phyloP scores from a whole-genome alignment of 2,888 invertebrate genomes.

The Mythimna loreyi region DNA sequence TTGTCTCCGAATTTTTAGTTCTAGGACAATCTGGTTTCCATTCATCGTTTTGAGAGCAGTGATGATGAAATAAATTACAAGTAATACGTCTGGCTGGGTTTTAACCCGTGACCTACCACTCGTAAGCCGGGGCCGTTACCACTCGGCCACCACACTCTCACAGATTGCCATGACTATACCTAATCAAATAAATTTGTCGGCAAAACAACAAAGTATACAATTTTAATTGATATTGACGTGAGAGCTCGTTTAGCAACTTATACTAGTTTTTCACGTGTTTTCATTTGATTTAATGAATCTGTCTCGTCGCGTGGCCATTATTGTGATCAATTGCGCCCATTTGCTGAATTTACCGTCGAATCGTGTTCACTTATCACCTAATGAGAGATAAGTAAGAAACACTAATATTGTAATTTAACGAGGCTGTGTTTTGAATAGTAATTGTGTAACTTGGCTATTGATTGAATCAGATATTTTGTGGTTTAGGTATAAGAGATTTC shows the following conservation, averaged over 20 bases:
- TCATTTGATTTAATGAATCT: constrained; percentile 17
- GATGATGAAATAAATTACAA: too few species aligned
- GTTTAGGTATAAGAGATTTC: constrained; percentile 14
- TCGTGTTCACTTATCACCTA: constrained; percentile 36
- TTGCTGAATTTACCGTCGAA: constrained; percentile 35
- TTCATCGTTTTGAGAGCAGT: too few species aligned
- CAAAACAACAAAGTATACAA: neutral
- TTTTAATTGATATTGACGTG: constrained; percentile 7
- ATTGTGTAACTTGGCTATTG: constrained; percentile 27
- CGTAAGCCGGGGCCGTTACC: too few species aligned
- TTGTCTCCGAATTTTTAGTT: too few species aligned
- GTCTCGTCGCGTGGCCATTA: constrained; percentile 32
- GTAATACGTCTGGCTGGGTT: too few species aligned
- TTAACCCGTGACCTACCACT: too few species aligned
- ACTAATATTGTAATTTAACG: constrained; percentile 42
- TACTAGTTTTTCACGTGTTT: constrained; percentile 28
- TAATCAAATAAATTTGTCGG: neutral
- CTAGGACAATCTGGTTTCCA: too few species aligned
- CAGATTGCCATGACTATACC: neutral
- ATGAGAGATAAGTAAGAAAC: constrained; percentile 28
- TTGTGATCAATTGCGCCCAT: constrained; percentile 31
- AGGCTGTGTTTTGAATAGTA: constrained; percentile 26
- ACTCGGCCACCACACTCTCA: too few species aligned
- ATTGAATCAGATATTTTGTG: constrained; percentile 12
- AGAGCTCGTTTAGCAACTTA: neutral